These are phyloP conservation scores for Bambusicola thoracicus DNA, from an alignment of 2,113 vertebrate species.

Conservation along the genomic window DNA sequence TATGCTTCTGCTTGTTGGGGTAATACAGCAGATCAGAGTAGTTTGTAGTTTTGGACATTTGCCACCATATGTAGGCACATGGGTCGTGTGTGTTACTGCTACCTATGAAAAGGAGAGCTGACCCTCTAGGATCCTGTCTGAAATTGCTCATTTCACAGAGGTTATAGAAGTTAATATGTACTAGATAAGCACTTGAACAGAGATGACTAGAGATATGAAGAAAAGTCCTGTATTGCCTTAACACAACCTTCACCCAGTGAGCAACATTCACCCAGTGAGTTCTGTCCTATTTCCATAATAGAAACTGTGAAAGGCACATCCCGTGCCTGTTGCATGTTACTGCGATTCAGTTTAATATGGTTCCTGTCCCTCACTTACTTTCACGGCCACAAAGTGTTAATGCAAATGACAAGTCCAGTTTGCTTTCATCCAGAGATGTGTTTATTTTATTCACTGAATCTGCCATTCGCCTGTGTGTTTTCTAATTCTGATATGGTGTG, in stretches of 20 bases:
- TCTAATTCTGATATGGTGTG: neutral
- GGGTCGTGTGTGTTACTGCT: neutral
- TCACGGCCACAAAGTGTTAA: neutral
- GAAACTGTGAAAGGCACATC: neutral
- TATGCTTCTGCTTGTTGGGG: neutral
- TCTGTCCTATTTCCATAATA: neutral
- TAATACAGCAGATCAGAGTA: neutral
- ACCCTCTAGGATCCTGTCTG: neutral
- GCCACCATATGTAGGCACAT: accelerated
- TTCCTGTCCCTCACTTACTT: neutral
- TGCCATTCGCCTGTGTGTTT: neutral
- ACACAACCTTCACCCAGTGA: neutral
- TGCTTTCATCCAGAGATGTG: neutral
- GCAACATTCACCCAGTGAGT: neutral
- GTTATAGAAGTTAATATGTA: neutral
- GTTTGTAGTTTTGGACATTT: neutral
- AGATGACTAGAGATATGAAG: neutral
- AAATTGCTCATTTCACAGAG: neutral
- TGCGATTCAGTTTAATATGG: neutral
- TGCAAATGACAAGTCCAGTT: neutral
- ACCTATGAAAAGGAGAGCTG: neutral
- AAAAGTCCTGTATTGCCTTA: neutral
- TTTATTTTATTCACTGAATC: neutral
- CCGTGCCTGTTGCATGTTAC: neutral
- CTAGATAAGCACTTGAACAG: neutral